These are phyloP conservation scores for Atherinomorus stipes DNA, from an alignment of 2,113 vertebrate species.

Conservation along the genomic window DNA sequence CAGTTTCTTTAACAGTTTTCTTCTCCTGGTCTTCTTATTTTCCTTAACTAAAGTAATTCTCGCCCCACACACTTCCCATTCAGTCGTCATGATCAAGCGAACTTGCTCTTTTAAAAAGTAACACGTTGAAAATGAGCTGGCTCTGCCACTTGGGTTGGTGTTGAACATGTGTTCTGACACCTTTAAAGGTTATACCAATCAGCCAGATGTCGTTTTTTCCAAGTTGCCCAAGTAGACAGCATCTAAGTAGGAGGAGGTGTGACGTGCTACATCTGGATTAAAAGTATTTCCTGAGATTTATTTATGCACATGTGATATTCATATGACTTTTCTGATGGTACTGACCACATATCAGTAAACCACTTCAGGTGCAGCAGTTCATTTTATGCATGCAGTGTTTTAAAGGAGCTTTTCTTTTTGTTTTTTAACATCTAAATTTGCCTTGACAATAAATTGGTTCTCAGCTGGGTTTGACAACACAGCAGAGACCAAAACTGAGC, in stretches of 20 bases:
- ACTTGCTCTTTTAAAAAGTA: constrained; percentile 57
- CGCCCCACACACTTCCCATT: background rate
- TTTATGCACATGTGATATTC: constrained; percentile 1
- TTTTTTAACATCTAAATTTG: background rate
- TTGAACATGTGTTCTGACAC: constrained; percentile 28
- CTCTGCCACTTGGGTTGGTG: background rate
- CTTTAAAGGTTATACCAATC: constrained; percentile 51
- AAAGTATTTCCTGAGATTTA: constrained; percentile 4
- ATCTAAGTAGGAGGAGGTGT: background rate
- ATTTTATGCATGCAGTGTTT: background rate
- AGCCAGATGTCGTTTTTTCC: constrained; percentile 42
- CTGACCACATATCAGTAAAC: constrained; percentile 16
- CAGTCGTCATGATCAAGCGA: constrained; percentile 13
- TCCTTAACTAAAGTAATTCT: constrained; percentile 8
- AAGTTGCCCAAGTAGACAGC: background rate
- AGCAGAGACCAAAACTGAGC: constrained; percentile 7
- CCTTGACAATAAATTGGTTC: background rate
- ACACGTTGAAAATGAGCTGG: constrained; percentile 7
- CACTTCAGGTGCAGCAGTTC: background rate
- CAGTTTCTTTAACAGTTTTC: constrained; percentile 21
- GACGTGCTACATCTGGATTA: constrained; percentile 13
- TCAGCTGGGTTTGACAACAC: constrained; percentile 23
- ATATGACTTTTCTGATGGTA: background rate
- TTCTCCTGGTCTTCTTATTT: background rate
- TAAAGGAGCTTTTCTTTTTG: background rate